Base-by-base conservation (phyloP, 2,888 invertebrate species). In the Tenodera sinensis region DNA sequence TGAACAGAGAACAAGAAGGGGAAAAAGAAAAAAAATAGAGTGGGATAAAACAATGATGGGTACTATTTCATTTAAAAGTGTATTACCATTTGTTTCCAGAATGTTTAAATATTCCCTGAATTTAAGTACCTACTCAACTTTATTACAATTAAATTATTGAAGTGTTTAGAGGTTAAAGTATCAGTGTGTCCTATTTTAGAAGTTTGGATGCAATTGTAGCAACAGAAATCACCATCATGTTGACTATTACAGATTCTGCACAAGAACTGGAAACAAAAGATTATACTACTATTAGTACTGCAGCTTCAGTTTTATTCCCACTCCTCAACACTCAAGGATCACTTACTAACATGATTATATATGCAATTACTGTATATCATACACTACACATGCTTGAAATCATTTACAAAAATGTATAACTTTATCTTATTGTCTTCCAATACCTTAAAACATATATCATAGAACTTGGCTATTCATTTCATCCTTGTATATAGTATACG, bases 391-490 rank as follows among this genome's bases (percentile, higher is more conserved):
- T 84, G 83, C 88, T 30, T 71, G 20, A 47, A 88, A 84, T 83
- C 84, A 83, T 47, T 89, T 85, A 87, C 85, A 89, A 84, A 89
- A 89, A 85, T 89, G 81, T 71, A 87, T 84, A 85, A 82, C 25
- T 84, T 87, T 85, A 87, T 90, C 90, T 90, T 90, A 90, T 90
- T 90, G 90, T 90, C 90, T 90, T 89, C 89, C 90, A 90, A 84
- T 90, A 90, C 88, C 83, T 90, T 89, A 87, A 89, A 88, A 89
- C 89, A 89, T 86, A 47, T 88, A 85, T 83, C 85, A 84, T 88
- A 88, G 85, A 88, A n/a, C 84, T 30, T 88, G 83, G 83, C 42
- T 87, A 27, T 30, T 42, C 88, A 27, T 30, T 42, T 83, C 71
- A 25, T 82, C 27, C 83, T 88, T 83, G 83, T 83, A 83, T 34